Conservation (phyloP, 1,140 invertebrate genomes). For the Fopius arisanus region DNA sequence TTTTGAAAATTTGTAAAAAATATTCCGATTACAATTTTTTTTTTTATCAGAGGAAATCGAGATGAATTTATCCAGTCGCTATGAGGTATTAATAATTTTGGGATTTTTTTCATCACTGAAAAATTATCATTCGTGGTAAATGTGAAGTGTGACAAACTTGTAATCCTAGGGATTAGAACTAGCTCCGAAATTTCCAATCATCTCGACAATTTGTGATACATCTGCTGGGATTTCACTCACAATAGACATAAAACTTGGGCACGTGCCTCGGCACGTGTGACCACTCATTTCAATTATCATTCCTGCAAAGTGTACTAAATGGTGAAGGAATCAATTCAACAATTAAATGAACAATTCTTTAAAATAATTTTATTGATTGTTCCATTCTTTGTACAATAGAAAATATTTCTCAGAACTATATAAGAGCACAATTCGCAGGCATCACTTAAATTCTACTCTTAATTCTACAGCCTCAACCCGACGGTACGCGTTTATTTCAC, state of each 20-base stretch:
- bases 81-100: no score
- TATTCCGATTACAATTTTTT: no score
- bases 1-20: no score
- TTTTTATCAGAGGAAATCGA: no score
- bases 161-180: slow-evolving; percentile 54
- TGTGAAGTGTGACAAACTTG: slow-evolving; percentile 38
- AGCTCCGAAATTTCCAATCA: slow-evolving; percentile 18
- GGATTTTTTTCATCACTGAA: not conserved
- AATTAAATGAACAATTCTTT: not conserved
- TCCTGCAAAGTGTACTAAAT: slow-evolving; percentile 51
- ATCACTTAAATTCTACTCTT: slow-evolving; percentile 26
- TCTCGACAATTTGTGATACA: slow-evolving; percentile 50
- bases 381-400: slow-evolving; percentile 46
- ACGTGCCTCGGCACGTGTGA: slow-evolving; percentile 46
- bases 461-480: slow-evolving; percentile 13
- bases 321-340: not conserved
- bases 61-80: no score
- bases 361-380: slow-evolving; percentile 64
- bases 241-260: slow-evolving; percentile 13
- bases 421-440: slow-evolving; percentile 58
- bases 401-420: slow-evolving; percentile 47
- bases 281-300: slow-evolving; percentile 40
- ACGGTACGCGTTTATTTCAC: not conserved
- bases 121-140: slow-evolving; percentile 24
- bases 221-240: slow-evolving; percentile 44